Percentiles rank a stretch among this genome's conserved stretches.
phyloP scores from a whole-genome alignment of 2,888 invertebrate species.

The Drosophila neutralis region DNA sequence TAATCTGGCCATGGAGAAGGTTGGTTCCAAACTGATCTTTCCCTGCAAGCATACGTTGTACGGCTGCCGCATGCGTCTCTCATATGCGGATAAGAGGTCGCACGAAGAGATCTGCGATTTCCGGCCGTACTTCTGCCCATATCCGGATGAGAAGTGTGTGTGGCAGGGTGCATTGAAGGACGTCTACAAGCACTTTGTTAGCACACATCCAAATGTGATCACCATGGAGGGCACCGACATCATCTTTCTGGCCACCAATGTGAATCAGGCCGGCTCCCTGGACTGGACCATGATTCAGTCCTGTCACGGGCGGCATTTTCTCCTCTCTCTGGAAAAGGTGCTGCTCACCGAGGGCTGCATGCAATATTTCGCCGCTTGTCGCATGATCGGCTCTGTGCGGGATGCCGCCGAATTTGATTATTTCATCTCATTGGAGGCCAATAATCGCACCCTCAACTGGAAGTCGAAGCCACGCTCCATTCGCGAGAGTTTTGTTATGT shows the following conservation, averaged over 20 bases:
- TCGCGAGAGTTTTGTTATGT: slow-evolving; percentile 98
- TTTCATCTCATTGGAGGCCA: slow-evolving; percentile 90
- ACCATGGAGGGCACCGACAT: slow-evolving; percentile 99
- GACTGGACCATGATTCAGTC: slow-evolving; percentile 99
- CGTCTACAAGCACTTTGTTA: slow-evolving; percentile 99
- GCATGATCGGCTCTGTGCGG: slow-evolving; percentile 98
- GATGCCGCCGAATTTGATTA: slow-evolving; percentile 99
- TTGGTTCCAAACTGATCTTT: slow-evolving; percentile 98
- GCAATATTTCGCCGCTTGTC: slow-evolving; percentile 99
- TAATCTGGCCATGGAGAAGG: slow-evolving; percentile 99
- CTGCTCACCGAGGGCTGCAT: slow-evolving; percentile 98
- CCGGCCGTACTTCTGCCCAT: slow-evolving; percentile 99
- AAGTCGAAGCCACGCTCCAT: slow-evolving; percentile 98
- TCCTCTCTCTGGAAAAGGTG: slow-evolving; percentile 99
- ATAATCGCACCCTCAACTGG: slow-evolving; percentile 88
- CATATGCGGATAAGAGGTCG: slow-evolving; percentile 98
- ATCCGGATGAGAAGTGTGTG: slow-evolving; percentile 99
- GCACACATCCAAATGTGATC: slow-evolving; percentile 98
- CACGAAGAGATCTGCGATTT: slow-evolving; percentile 99
- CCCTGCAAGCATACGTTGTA: slow-evolving; percentile 99
- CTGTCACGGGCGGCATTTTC: slow-evolving; percentile 99
- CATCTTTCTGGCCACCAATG: slow-evolving; percentile 99
- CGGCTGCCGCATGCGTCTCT: slow-evolving; percentile 95
- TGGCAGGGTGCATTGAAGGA: slow-evolving; percentile 99
- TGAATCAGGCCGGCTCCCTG: slow-evolving; percentile 99